A percentile compares a stretch with the other conserved stretches of the same genome.
Evolutionary conservation across 2,113 vertebrate species (phyloP).

Genomic region (Pontoporia blainvillei): DNA sequence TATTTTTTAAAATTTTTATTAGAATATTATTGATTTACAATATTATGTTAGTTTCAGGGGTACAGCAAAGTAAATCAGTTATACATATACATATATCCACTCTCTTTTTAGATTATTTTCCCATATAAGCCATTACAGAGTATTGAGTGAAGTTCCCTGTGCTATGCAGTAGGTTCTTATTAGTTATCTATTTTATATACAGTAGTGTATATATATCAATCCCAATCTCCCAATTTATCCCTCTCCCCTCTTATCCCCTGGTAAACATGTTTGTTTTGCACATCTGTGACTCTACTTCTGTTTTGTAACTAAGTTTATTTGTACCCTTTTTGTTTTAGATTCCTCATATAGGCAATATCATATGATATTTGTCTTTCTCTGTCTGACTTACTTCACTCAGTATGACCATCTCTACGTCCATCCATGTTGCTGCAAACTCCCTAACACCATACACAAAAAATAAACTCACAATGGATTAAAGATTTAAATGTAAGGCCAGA

Average conservation of each 20-base stretch:
- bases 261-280: not conserved
- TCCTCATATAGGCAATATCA: no score
- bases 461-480: not conserved
- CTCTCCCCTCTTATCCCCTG: not conserved
- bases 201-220: not conserved
- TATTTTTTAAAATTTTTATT: not conserved
- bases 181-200: no score
- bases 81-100: not conserved
- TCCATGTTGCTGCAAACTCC: not conserved
- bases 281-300: not conserved
- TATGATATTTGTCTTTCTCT: no score
- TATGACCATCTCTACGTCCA: no score
- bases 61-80: not conserved
- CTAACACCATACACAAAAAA: not conserved
- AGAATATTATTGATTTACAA: not conserved
- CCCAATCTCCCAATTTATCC: not conserved
- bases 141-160: not conserved
- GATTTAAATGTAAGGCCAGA: not conserved
- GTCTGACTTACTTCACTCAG: no score
- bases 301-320: not conserved
- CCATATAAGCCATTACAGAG: not conserved
- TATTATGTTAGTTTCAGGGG: not conserved
- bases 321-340: not conserved
- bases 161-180: no score
- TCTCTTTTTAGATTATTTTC: not conserved